phyloP scores from a whole-genome alignment of 2,888 invertebrate genomes.

The Tyria jacobaeae region DNA sequence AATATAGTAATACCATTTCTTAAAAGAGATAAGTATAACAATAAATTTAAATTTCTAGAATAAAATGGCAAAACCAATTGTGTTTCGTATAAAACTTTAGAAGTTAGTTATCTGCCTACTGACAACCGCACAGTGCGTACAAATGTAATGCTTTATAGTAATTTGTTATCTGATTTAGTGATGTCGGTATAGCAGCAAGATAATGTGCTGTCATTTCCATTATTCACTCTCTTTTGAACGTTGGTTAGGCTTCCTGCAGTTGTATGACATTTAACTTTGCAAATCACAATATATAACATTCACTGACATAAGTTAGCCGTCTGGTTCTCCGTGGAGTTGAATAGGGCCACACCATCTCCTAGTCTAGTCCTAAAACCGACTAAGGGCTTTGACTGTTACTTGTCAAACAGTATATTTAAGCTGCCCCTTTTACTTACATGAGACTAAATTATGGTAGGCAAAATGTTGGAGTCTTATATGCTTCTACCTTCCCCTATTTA shows the following conservation, averaged over 20 bases:
- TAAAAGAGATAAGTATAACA: conserved; percentile 1
- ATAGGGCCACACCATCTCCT: no score
- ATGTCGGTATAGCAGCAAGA: conserved; percentile 42
- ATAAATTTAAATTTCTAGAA: conserved; percentile 6
- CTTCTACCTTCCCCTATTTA: no score
- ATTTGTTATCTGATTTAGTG: conserved; percentile 42
- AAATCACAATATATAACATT: no score
- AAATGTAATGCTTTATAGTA: conserved; percentile 29
- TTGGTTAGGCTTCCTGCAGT: conserved; percentile 16
- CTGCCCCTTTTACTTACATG: no score
- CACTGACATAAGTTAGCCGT: no score
- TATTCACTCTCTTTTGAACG: conserved; percentile 32
- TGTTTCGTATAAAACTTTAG: conserved; percentile 16
- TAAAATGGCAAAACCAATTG: conserved; percentile 9
- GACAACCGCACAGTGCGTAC: conserved; percentile 26
- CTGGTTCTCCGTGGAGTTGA: no score
- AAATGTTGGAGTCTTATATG: no score
- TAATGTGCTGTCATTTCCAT: conserved; percentile 47
- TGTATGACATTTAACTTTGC: background rate
- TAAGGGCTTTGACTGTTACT: no score
- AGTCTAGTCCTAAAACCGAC: no score
- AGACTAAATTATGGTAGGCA: no score
- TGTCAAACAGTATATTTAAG: no score
- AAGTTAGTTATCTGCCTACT: conserved; percentile 35
- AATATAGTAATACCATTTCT: background rate